These are phyloP conservation scores for Scomber japonicus DNA, from an alignment of 2,113 vertebrate genomes.

Conservation along the genomic window DNA sequence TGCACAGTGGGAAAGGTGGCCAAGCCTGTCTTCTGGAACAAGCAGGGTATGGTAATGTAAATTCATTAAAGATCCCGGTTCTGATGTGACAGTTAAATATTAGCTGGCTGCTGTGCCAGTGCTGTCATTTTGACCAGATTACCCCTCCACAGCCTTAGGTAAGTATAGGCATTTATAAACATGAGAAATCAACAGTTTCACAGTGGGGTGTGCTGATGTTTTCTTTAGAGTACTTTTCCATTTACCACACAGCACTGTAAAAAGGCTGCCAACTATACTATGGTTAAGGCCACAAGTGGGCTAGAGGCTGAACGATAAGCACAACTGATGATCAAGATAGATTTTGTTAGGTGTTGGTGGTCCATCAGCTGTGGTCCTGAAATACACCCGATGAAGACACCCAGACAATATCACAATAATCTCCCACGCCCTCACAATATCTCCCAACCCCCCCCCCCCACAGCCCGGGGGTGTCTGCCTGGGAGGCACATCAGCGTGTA, in stretches of 20 bases:
- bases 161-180: constrained; percentile 27
- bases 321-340: background rate
- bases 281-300: constrained; percentile 15
- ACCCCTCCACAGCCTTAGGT: constrained; percentile 3
- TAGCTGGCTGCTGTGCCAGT: constrained; percentile 37
- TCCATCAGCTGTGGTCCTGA: constrained; percentile 12
- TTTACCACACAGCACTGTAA: constrained; percentile 13
- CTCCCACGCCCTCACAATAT: constrained; percentile 6
- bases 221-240: constrained; percentile 10
- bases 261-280: constrained; percentile 6
- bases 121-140: constrained; percentile 41
- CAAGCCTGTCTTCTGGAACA: constrained; percentile 36
- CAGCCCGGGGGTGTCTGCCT: constrained; percentile 67
- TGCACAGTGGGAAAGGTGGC: constrained; percentile 33
- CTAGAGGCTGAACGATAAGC: background rate
- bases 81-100: constrained; percentile 26
- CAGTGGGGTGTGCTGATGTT: background rate
- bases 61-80: constrained; percentile 41
- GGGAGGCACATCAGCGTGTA: constrained; percentile 68
- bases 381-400: constrained; percentile 24
- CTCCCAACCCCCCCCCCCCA: constrained; percentile 1
- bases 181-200: constrained; percentile 40
- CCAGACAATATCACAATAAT: constrained; percentile 30
- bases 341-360: background rate
- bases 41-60: constrained; percentile 30